Evolutionary conservation across 2,113 vertebrate genomes (phyloP), one percentile per base, ranked within the genome.

Genomic region (Seriola aureovittata): DNA sequence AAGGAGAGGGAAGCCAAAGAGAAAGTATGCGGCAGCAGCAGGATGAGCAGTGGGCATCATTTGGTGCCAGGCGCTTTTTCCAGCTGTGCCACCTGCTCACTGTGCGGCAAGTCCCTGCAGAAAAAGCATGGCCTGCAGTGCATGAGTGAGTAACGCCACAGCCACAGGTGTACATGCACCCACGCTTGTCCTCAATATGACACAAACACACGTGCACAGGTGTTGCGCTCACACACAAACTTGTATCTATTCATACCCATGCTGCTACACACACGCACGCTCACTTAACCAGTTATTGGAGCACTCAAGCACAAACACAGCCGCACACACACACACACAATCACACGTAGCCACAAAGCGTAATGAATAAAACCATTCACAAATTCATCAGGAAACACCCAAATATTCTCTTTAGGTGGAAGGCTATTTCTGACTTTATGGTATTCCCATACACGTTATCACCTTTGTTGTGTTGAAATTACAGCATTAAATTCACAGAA

Each of bases 61-160:
- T 91, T 98, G 36, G 93, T 96, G 58, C 96, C 82, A 2, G 97
- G 97, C 36, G 92, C 91, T 68, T 96, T 97, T 92, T 95, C 95
- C 85, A 95, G 94, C 80, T 95, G 94, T 82, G 94, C 96, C 89
- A 96, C 91, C 85, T 99, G 97, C 91, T 96, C 97, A 0, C 90
- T 97, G 87, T 99, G 97, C 87, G 94, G 96, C 95, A 97, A 96
- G 84, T 93, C 94, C 19, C 94, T 97, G 94, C 94, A 91, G 93
- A 96, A 94, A 91, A 96, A 95, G 95, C 95, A 95, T 90, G 95
- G 95, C 89, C 94, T 97, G 91, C 96, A 97, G 93, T 97, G 96
- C 92, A 94, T 95, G 79, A 96, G 98, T 99, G 96, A 99, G 98
- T 98, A 96, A 76, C 64, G 12, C 85, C 71, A 74, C 91, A 85